Conservation (phyloP, 2,888 invertebrate species). For the Ptilodon capucinus region DNA sequence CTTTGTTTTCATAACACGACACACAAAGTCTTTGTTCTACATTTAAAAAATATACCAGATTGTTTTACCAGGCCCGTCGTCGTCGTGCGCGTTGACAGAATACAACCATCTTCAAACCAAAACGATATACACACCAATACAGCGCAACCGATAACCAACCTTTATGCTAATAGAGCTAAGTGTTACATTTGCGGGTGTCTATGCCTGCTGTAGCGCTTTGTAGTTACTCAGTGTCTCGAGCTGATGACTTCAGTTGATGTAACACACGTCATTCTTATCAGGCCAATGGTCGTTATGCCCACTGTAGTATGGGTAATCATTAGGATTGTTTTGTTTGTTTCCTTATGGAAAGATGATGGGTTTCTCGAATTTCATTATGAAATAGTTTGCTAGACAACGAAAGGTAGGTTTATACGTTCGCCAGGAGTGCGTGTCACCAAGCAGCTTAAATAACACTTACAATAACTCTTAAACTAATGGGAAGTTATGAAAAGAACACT, state of each 20-base stretch:
- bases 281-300: slow-evolving; percentile 30
- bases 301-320: not conserved
- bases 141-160: slow-evolving; percentile 4
- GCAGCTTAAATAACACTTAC: no score
- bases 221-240: slow-evolving; percentile 6
- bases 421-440: no score
- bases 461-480: no score
- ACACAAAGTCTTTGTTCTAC: slow-evolving; percentile 26
- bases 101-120: slow-evolving; percentile 9
- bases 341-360: not conserved
- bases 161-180: not conserved
- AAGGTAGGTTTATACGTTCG: no score
- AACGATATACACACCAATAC: slow-evolving; percentile 3
- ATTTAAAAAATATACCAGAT: slow-evolving; percentile 30
- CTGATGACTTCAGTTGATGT: slow-evolving; percentile 49
- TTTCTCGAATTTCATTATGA: no score
- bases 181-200: slow-evolving; percentile 1
- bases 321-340: not conserved
- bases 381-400: no score
- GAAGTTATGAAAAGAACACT: no score
- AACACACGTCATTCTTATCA: slow-evolving; percentile 36
- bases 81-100: slow-evolving; percentile 37
- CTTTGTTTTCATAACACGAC: not conserved
- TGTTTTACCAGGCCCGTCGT: slow-evolving; percentile 48
- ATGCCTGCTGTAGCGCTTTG: slow-evolving; percentile 5